Conservation (phyloP, 1,140 invertebrate species). For the Diuraphis noxia region DNA sequence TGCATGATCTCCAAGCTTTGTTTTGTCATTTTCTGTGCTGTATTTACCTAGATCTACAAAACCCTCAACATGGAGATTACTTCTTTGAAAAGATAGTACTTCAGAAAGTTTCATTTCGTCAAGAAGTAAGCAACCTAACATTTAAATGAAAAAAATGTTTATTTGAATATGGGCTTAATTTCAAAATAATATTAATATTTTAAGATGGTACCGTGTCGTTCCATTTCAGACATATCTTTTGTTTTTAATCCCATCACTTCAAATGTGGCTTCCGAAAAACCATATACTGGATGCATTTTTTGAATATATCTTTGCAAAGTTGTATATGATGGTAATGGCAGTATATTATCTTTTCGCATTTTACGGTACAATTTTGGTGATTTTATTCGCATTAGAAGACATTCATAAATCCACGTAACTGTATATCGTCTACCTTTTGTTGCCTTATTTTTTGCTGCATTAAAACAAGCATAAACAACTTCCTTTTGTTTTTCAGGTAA, state of each 20-base stretch:
- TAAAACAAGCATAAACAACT: too few species aligned
- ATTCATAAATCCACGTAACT: too few species aligned
- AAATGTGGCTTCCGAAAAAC: background rate
- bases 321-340: background rate
- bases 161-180: background rate
- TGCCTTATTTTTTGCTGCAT: too few species aligned
- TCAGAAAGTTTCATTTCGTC: slow-evolving; percentile 14
- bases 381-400: too few species aligned
- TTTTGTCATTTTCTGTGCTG: slow-evolving; percentile 4
- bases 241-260: background rate
- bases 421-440: too few species aligned
- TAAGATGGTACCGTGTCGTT: background rate
- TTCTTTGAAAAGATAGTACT: background rate
- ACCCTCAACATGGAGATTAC: background rate
- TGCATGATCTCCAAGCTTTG: slow-evolving; percentile 19
- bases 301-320: background rate
- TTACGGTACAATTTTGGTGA: background rate
- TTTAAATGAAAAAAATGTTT: background rate
- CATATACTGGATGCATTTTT: background rate
- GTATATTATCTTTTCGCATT: background rate
- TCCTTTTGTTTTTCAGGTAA: too few species aligned
- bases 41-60: slow-evolving; percentile 32
- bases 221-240: background rate
- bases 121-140: background rate
- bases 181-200: background rate